Percentiles rank a stretch among this genome's conserved stretches.
Conservation (phyloP, 2,797 vertebrate species). For the Mormyrops boulengeri region DNA sequence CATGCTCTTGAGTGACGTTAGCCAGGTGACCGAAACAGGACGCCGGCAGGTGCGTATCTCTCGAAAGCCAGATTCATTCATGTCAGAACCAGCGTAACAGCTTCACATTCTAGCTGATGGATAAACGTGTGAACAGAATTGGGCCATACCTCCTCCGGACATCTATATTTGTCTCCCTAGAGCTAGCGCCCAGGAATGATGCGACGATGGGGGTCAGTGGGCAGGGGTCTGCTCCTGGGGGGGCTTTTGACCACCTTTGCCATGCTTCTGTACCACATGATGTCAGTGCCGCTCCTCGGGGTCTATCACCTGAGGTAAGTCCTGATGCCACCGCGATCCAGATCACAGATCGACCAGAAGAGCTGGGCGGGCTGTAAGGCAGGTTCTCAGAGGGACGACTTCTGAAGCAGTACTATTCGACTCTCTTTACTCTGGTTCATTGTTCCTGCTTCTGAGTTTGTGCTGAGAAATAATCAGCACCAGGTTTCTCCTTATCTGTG, state of each 20-base stretch:
- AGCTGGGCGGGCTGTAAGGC: not conserved
- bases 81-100: not conserved
- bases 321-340: not conserved
- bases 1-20: not conserved
- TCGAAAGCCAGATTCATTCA: not conserved
- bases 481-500: not conserved
- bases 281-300: constrained; percentile 44
- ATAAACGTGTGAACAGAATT: not conserved
- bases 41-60: not conserved
- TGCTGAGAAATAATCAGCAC: not conserved
- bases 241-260: constrained; percentile 70
- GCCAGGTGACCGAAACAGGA: not conserved
- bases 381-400: not conserved
- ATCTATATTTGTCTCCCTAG: not conserved
- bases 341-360: not conserved
- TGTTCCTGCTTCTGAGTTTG: not conserved
- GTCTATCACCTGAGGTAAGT: constrained; percentile 62
- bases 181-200: not conserved
- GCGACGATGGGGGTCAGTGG: constrained; percentile 36
- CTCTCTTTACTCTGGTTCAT: not conserved
- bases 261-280: constrained; percentile 71
- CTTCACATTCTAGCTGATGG: not conserved
- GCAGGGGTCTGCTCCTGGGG: constrained; percentile 65
- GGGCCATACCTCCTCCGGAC: not conserved
- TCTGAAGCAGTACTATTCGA: not conserved